Conservation (phyloP, 2,888 invertebrate genomes). For the Catocala sponsa region DNA sequence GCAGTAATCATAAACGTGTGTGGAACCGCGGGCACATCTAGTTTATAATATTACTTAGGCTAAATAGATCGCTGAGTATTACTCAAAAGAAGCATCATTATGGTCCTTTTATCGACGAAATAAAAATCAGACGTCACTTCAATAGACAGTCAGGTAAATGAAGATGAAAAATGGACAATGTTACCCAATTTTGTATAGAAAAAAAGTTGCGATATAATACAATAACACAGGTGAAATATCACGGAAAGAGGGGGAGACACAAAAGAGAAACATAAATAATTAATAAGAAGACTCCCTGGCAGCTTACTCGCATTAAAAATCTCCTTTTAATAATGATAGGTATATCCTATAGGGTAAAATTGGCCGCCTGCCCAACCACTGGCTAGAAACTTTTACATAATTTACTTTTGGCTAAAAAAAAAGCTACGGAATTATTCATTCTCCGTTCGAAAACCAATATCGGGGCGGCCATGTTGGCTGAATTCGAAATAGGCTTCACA, state of each 20-base stretch:
- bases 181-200: constrained; percentile 34
- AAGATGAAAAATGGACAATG: constrained; percentile 34
- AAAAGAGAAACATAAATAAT: constrained; percentile 43
- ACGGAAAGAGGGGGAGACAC: constrained; percentile 31
- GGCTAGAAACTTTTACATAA: constrained; percentile 48
- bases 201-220: constrained; percentile 3
- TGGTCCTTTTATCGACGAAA: neutral
- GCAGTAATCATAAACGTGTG: no score
- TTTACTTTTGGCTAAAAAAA: constrained; percentile 53
- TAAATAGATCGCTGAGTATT: neutral
- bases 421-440: constrained; percentile 52
- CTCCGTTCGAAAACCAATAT: constrained; percentile 55
- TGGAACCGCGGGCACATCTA: no score
- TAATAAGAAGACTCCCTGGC: constrained; percentile 36
- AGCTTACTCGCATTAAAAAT: constrained; percentile 38
- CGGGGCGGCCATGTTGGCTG: constrained; percentile 47
- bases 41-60: no score
- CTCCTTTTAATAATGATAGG: constrained; percentile 45
- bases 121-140: neutral
- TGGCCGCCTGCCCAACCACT: constrained; percentile 46
- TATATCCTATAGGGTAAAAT: constrained; percentile 38
- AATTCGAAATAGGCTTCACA: constrained; percentile 52
- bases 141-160: constrained; percentile 26
- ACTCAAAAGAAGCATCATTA: constrained; percentile 21
- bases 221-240: constrained; percentile 33